phyloP scores from a whole-genome alignment of 2,113 vertebrate species.

The Callionymus lyra region DNA sequence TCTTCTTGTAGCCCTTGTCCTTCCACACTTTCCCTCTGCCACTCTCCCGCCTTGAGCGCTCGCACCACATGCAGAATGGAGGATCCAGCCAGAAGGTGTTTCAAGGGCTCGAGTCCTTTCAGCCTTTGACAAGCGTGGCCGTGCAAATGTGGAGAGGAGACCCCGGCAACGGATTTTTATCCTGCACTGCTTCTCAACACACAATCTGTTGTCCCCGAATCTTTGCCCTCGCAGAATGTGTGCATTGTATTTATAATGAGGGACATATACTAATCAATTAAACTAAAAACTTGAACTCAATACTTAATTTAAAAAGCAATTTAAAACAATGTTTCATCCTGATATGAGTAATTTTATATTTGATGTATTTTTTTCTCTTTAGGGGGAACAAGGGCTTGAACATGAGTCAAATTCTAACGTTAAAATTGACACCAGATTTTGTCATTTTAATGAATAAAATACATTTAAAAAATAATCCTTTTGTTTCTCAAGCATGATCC shows the following conservation, averaged over 20 bases:
- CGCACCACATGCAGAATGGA: constrained; percentile 49
- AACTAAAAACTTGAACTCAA: too few relatives aligned
- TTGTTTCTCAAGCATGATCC: too few relatives aligned
- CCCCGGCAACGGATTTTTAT: constrained; percentile 49
- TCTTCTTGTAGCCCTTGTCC: constrained; percentile 30
- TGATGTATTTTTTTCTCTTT: too few relatives aligned
- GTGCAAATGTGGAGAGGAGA: constrained; percentile 54
- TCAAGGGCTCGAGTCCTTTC: constrained; percentile 56
- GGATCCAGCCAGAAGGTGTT: constrained; percentile 57
- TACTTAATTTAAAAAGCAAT: too few relatives aligned
- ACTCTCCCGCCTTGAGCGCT: constrained; percentile 42
- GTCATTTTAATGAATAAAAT: too few relatives aligned
- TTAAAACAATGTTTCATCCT: too few relatives aligned
- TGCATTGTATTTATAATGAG: background rate
- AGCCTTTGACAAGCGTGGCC: constrained; percentile 60
- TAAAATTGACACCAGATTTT: too few relatives aligned
- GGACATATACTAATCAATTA: too few relatives aligned
- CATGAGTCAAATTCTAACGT: too few relatives aligned
- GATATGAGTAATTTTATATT: too few relatives aligned
- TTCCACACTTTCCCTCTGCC: constrained; percentile 25
- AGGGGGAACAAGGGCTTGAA: too few relatives aligned
- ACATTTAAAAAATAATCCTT: too few relatives aligned
- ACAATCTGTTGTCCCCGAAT: constrained; percentile 27
- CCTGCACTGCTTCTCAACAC: constrained; percentile 37
- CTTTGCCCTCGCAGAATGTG: constrained; percentile 2